Evolutionary conservation across 2,888 invertebrate genomes (phyloP).

Genomic region (Tetramorium bicarinatum): DNA sequence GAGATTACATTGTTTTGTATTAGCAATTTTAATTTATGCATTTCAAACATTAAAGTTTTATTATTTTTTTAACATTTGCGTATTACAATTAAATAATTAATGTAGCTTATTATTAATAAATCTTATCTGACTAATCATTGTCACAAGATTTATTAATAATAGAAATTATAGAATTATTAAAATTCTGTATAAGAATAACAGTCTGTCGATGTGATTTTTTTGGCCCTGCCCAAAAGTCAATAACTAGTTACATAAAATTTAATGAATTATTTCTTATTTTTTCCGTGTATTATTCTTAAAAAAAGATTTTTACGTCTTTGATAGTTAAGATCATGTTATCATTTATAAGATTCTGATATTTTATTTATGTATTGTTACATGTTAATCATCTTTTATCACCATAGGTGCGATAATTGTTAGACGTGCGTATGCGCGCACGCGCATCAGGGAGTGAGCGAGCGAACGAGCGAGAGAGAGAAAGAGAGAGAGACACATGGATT

Average conservation of each 20-base stretch:
- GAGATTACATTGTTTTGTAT: slow-evolving; percentile 2
- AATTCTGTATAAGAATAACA: too few species aligned
- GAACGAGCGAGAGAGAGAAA: neutral
- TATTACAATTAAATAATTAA: slow-evolving; percentile 3
- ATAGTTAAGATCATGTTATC: slow-evolving; percentile 17
- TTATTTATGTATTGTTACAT: slow-evolving; percentile 4
- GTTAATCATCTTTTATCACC: slow-evolving; percentile 13
- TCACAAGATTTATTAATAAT: too few species aligned
- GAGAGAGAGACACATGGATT: slow-evolving; percentile 15
- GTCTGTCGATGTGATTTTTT: too few species aligned
- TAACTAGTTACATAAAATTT: too few species aligned
- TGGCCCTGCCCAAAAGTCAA: too few species aligned
- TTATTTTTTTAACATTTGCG: neutral
- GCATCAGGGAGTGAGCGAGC: too few species aligned
- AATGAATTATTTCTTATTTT: too few species aligned
- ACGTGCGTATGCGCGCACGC: neutral
- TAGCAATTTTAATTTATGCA: neutral
- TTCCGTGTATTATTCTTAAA: neutral
- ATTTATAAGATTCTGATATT: neutral
- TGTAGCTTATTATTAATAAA: neutral
- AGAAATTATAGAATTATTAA: too few species aligned
- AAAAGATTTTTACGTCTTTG: neutral
- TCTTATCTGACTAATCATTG: too few species aligned
- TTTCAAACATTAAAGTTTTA: neutral
- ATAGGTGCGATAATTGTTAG: slow-evolving; percentile 8